Evolutionary conservation across 2,888 invertebrate genomes (phyloP).

Genomic region (Watsonalla binaria): DNA sequence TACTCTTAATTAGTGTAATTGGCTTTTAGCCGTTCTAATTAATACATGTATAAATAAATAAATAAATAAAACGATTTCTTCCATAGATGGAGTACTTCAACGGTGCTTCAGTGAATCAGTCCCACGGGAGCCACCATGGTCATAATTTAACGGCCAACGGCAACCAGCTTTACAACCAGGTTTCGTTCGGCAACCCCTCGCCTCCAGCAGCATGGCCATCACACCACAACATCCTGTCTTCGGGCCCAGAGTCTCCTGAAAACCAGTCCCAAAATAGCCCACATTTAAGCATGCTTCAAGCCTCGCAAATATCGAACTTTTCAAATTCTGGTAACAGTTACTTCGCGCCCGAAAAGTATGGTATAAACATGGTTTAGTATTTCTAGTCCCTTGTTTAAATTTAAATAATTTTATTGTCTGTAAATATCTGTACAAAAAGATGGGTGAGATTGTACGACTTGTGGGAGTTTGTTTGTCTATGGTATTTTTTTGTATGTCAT

Average conservation of each 20-base stretch:
- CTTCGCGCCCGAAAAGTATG: constrained; percentile 74
- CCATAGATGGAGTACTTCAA: constrained; percentile 75
- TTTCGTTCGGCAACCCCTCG: constrained; percentile 71
- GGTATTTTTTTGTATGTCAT: not conserved
- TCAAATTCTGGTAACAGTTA: constrained; percentile 72
- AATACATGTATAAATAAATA: too few relatives aligned
- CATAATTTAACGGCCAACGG: constrained; percentile 69
- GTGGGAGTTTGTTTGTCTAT: constrained; percentile 23
- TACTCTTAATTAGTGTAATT: too few relatives aligned
- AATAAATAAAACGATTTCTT: too few relatives aligned
- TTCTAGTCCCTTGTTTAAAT: constrained; percentile 56
- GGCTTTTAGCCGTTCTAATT: too few relatives aligned
- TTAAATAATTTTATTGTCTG: constrained; percentile 16
- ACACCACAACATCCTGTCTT: constrained; percentile 68
- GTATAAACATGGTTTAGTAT: constrained; percentile 76
- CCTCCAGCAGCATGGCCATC: constrained; percentile 69
- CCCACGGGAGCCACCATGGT: constrained; percentile 62
- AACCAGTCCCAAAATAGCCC: constrained; percentile 68
- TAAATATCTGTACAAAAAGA: constrained; percentile 26
- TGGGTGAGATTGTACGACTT: constrained; percentile 10
- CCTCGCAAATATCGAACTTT: constrained; percentile 75
- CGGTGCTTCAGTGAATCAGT: constrained; percentile 68
- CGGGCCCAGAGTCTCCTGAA: constrained; percentile 68
- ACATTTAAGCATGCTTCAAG: constrained; percentile 71
- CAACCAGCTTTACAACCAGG: constrained; percentile 74